Conservation (phyloP, 2,797 vertebrate species). For the Myoxocephalus aenaeus region DNA sequence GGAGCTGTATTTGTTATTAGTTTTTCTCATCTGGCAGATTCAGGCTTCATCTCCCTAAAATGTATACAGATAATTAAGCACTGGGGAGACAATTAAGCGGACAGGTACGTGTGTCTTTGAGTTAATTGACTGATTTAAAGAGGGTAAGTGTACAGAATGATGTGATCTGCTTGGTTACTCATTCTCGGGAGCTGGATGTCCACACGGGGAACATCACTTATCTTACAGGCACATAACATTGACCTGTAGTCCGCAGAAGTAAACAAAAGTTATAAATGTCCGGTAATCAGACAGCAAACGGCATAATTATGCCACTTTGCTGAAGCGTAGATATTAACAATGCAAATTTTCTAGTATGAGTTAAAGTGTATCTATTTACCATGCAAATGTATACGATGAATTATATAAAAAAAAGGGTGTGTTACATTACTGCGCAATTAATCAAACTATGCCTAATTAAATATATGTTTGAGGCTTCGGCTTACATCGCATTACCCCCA, state of each 20-base stretch:
- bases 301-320: slow-evolving; percentile 26
- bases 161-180: slow-evolving; percentile 68
- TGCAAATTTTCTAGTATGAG: slow-evolving; percentile 30
- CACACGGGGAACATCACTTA: slow-evolving; percentile 54
- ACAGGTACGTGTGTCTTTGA: slow-evolving; percentile 77
- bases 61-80: slow-evolving; percentile 79
- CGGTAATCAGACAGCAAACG: slow-evolving; percentile 40
- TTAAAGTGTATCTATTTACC: slow-evolving; percentile 22
- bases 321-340: slow-evolving; percentile 45
- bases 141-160: slow-evolving; percentile 65
- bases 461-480: slow-evolving; percentile 42
- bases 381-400: slow-evolving; percentile 51
- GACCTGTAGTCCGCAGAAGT: slow-evolving; percentile 25
- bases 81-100: slow-evolving; percentile 76
- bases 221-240: slow-evolving; percentile 42
- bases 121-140: slow-evolving; percentile 81
- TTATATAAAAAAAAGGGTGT: slow-evolving; percentile 34
- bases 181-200: slow-evolving; percentile 30
- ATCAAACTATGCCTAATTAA: slow-evolving; percentile 58
- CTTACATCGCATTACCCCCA: slow-evolving; percentile 27
- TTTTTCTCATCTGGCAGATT: slow-evolving; percentile 50
- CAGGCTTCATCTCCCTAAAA: slow-evolving; percentile 67
- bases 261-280: slow-evolving; percentile 49
- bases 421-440: slow-evolving; percentile 51
- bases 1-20: slow-evolving; percentile 23